phyloP scores from a whole-genome alignment of 2,113 vertebrate genomes.

The Brachirus orientalis region DNA sequence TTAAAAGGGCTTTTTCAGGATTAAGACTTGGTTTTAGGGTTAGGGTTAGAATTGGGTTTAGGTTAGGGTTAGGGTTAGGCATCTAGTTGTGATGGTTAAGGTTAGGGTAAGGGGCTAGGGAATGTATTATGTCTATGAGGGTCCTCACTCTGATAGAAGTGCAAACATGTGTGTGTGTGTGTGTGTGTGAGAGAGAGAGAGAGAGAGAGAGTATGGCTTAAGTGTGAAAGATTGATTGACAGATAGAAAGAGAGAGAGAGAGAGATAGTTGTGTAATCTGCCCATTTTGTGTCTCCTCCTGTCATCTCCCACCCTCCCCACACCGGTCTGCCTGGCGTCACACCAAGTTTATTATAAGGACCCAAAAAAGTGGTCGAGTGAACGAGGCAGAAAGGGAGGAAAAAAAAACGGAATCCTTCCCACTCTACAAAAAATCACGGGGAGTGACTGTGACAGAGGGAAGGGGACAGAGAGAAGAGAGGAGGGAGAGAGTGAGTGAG shows the following conservation, averaged over 20 bases:
- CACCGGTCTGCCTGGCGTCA: conserved; percentile 67
- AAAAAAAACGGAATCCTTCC: conserved; percentile 55
- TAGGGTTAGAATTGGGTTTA: too few species aligned
- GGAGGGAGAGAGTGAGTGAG: conserved; percentile 10
- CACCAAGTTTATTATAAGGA: conserved; percentile 73
- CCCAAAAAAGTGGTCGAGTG: conserved; percentile 64
- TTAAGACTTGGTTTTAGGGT: too few species aligned
- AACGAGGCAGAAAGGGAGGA: conserved; percentile 39
- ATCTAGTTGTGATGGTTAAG: too few species aligned
- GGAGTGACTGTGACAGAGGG: conserved; percentile 71
- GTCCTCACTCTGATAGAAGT: too few species aligned
- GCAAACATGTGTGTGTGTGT: too few species aligned
- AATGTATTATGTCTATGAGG: too few species aligned
- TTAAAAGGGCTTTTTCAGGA: too few species aligned
- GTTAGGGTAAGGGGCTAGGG: too few species aligned
- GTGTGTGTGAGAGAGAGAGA: conserved; percentile 16
- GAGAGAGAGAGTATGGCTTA: conserved; percentile 1
- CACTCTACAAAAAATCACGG: conserved; percentile 66
- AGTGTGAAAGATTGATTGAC: conserved; percentile 37
- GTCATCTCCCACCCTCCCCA: background rate
- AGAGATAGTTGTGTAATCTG: conserved; percentile 68
- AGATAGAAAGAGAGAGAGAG: conserved; percentile 9
- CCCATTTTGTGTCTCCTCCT: conserved; percentile 60
- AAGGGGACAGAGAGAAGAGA: conserved; percentile 52
- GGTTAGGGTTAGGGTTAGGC: too few species aligned